These are phyloP conservation scores for Drosophila histrio DNA, from an alignment of 2,888 invertebrate species.

Conservation along the genomic window DNA sequence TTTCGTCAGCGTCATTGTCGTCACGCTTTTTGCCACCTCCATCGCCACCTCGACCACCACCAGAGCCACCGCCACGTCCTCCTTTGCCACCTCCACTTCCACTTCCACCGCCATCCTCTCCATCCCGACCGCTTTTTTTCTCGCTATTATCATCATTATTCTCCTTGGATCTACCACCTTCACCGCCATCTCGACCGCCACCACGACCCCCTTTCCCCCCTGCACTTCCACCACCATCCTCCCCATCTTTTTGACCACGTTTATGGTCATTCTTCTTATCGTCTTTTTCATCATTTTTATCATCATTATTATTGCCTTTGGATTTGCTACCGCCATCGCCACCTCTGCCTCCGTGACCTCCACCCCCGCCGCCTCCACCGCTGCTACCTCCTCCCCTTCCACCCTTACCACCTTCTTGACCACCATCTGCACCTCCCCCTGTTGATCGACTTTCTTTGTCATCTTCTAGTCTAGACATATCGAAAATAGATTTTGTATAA, in stretches of 20 bases:
- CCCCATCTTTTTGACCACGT: not conserved
- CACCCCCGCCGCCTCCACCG: not conserved
- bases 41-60: not conserved
- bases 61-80: not conserved
- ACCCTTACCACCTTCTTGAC: not conserved
- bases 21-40: constrained; percentile 1
- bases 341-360: not conserved
- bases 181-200: constrained; percentile 4
- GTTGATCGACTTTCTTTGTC: not conserved
- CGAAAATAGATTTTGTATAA: not conserved
- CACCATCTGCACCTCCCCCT: constrained; percentile 1
- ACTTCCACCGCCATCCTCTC: not conserved
- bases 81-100: not conserved
- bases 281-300: not conserved
- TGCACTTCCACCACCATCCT: not conserved
- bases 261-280: not conserved
- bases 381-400: not conserved
- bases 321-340: not conserved
- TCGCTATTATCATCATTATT: not conserved
- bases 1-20: not conserved
- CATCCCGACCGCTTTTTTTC: not conserved
- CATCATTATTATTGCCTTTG: not conserved
- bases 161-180: constrained; percentile 1
- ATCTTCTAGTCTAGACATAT: not conserved
- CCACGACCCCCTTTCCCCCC: not conserved